These are phyloP conservation scores for Ormyrus pomaceus DNA, from an alignment of 2,888 invertebrate genomes.

Conservation along the genomic window DNA sequence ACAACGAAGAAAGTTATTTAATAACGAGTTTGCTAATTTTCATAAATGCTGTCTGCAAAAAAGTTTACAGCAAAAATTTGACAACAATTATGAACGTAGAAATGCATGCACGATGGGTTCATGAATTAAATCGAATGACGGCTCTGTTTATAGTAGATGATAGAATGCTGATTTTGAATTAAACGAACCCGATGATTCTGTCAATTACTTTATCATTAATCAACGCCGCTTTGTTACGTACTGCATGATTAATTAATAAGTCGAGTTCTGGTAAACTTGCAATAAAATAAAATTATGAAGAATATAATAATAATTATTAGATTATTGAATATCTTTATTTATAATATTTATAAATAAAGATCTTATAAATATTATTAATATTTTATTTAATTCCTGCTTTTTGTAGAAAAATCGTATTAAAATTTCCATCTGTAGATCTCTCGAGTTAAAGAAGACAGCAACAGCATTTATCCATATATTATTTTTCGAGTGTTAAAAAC, in stretches of 20 bases:
- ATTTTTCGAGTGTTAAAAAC: no score
- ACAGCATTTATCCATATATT: no score
- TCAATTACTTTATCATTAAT: conserved; percentile 31
- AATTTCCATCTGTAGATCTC: no score
- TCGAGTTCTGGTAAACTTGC: neutral
- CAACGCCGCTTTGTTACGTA: conserved; percentile 9
- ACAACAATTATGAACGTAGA: conserved; percentile 20
- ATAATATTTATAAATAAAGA: no score
- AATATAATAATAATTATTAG: neutral
- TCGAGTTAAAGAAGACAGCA: no score
- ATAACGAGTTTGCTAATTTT: no score
- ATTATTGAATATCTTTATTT: no score
- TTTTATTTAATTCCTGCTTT: no score
- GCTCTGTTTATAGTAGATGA: neutral
- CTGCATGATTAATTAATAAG: conserved; percentile 24
- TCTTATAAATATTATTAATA: no score
- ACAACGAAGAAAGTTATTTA: no score
- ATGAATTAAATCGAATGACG: conserved; percentile 34
- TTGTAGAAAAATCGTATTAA: no score
- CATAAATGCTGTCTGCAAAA: no score
- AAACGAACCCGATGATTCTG: conserved; percentile 16
- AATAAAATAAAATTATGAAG: neutral
- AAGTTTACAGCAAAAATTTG: neutral
- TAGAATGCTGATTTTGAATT: conserved; percentile 11
- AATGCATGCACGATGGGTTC: neutral